Percentiles rank a stretch among this genome's conserved stretches.
phyloP scores from a whole-genome alignment of 2,113 vertebrate species.

The Eidolon helvum region DNA sequence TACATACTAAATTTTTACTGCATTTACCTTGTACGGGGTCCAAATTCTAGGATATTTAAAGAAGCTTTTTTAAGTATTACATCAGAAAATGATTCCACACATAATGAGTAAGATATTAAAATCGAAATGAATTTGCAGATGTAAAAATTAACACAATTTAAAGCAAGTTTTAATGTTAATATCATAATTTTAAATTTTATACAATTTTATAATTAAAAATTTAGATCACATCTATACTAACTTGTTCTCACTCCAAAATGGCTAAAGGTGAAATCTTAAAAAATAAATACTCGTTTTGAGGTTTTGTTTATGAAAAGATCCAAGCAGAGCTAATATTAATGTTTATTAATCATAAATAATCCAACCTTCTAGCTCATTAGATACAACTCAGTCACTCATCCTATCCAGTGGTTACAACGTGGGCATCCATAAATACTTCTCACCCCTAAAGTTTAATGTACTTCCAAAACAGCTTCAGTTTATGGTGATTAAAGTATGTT shows the following conservation, averaged over 20 bases:
- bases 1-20: neutral
- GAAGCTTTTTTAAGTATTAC: neutral
- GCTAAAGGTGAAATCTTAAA: neutral
- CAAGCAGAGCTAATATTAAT: neutral
- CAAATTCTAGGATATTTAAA: neutral
- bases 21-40: neutral
- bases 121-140: neutral
- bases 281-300: neutral
- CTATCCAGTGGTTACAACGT: neutral
- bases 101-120: neutral
- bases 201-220: neutral
- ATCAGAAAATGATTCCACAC: neutral
- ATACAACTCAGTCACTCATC: neutral
- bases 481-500: neutral
- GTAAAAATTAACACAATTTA: neutral
- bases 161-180: neutral
- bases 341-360: neutral
- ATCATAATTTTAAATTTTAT: neutral
- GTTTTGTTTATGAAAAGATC: neutral
- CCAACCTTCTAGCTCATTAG: neutral
- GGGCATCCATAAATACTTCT: neutral
- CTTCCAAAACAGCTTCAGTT: neutral
- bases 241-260: neutral
- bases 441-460: neutral
- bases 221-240: neutral